Evolutionary conservation across 2,888 invertebrate species (phyloP).

Genomic region (Synergus gifuensis): DNA sequence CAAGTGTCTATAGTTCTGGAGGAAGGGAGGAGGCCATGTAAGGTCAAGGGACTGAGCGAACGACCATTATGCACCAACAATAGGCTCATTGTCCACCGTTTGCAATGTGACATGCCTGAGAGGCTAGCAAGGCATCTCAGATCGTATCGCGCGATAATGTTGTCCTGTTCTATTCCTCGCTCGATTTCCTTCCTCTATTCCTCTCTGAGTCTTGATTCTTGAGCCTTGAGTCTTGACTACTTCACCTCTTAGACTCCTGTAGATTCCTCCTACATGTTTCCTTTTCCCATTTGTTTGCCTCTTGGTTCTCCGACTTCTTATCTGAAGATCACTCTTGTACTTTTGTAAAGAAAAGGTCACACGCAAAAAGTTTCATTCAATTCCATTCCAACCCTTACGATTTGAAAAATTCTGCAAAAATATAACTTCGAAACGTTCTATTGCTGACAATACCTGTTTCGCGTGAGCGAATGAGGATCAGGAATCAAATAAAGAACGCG

Average conservation of each 20-base stretch:
- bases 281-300: not conserved
- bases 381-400: too few species aligned
- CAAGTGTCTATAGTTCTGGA: conserved; percentile 10
- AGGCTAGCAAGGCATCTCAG: conserved; percentile 64
- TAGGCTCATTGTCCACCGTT: conserved; percentile 73
- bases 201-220: not conserved
- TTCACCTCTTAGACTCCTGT: conserved; percentile 19
- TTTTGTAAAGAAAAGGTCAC: not conserved
- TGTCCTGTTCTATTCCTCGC: conserved; percentile 60
- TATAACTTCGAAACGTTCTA: too few species aligned
- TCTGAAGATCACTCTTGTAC: conserved; percentile 6
- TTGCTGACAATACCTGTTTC: too few species aligned
- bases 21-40: conserved; percentile 58
- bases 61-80: conserved; percentile 73
- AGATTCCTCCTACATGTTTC: conserved; percentile 8
- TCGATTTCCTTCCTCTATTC: conserved; percentile 49
- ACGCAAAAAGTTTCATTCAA: conserved; percentile 7
- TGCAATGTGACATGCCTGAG: conserved; percentile 61
- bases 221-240: not conserved
- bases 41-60: conserved; percentile 67
- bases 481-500: conserved; percentile 21
- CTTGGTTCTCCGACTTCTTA: not conserved
- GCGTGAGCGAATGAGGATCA: conserved; percentile 11
- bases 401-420: too few species aligned
- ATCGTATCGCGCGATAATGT: conserved; percentile 73